Base-by-base conservation (phyloP, 2,888 invertebrate genomes). In the Stenurella melanura region DNA sequence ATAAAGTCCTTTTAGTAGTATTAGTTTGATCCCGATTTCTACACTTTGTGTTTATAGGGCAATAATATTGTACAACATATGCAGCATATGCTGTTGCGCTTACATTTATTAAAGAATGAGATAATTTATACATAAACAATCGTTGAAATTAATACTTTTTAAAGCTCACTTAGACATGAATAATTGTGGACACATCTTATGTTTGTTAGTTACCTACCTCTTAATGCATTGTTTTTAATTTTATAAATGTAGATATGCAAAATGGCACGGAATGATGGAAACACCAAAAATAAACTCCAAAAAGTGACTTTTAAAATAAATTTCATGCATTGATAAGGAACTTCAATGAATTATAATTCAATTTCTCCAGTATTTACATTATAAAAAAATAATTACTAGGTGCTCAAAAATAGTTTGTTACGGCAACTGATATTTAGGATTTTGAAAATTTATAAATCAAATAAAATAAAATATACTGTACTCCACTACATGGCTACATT, bases 31-130 rank as follows among this genome's bases (percentile, higher is more conserved):
- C 38, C 42, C 21, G 38, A 75, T 70, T 69, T 70, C 58, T 11
- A 30, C 56, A n/a, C 26, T 42, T n/a, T 19, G 54, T 54, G 5
- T 74, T 74, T 74, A 74, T 69, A 54, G 74, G 38, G 74, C 61
- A 63, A 60, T n/a, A n/a, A n/a, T 73, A 66, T n/a, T 19, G 57
- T 30, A 30, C 56, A 19, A 50, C 17, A 26, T 1, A 56, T 54
- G 67, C 19, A 57, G 11, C 17, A 26, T 1, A 56, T 54, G 67
- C 19, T 18, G 11, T 17, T 18, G 57, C 42, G 38, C 42, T 30
- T 61, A 30, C 17, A 26, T n/a, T n/a, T 30, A n/a, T 5, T 63
- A 17, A 19, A 9, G 64, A 66, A 66, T 66, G 50, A 18, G 34
- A 17, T 63, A 66, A 42, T 34, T 34, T 34, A 0, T 34, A 34